Evolutionary conservation across 1,140 invertebrate genomes (phyloP), one percentile per base, ranked within the genome.

Genomic region (Procambarus virginalis): DNA sequence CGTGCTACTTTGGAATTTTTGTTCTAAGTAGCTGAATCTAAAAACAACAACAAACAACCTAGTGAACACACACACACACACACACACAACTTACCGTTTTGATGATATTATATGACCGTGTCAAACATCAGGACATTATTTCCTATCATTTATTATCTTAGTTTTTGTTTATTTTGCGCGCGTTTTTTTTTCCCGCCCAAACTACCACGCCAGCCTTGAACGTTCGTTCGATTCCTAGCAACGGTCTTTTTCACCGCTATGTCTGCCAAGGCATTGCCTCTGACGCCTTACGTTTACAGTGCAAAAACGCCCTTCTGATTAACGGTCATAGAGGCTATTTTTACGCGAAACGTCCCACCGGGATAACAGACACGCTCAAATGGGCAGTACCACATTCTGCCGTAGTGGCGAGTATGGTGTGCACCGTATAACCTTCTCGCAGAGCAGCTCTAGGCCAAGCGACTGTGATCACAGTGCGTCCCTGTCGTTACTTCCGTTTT

Each of bases 191-290:
- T 55, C 49, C 78, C 49, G 49, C 78, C 49, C 49, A 55, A 80
- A 22, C 49, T 80, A n/a, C 17, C 49, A 51, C 78, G 20, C 78
- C 49, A 80, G 78, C 78, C 78, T 80, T 80, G 78, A 55, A 80
- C 78, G 78, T 55, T 80, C 78, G 49, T 80, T 80, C 78, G 78
- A 80, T 80, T 80, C 78, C 49, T 80, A 80, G 78, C 78, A 80
- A 80, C 78, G 78, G 78, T 80, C 78, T 80, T 80, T 80, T 80
- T 80, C 78, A 80, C 78, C 78, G 78, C 78, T 80, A 80, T 80
- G 78, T 80, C 78, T 80, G 78, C 49, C 78, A 80, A 80, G 78
- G 78, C 49, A 80, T 49, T 46, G 49, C 49, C 20, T 20, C 49
- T 20, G 60, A 10, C 45, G 9, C 0, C 78, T 48, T 34, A 34